Conservation (phyloP, 2,888 invertebrate species). For the Neoaliturus tenellus region DNA sequence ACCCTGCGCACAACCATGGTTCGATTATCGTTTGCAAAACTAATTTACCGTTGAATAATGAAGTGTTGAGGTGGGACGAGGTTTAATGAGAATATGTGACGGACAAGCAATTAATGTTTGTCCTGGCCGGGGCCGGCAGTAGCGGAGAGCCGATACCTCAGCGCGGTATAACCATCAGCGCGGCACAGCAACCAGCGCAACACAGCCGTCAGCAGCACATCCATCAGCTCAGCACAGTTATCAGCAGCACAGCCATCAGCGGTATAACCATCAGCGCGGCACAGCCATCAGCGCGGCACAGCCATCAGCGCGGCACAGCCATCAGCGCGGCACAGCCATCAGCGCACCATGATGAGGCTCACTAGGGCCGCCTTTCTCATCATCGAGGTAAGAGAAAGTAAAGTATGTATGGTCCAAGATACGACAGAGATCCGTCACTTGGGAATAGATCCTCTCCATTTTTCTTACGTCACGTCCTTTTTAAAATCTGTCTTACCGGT, state of each 20-base stretch:
- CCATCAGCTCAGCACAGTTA: neutral
- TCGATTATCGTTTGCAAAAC: neutral
- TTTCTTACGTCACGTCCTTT: too few species aligned
- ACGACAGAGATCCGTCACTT: too few species aligned
- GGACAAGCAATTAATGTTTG: conserved; percentile 10
- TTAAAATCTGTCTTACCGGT: too few species aligned
- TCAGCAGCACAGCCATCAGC: too few species aligned
- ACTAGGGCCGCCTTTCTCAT: conserved; percentile 10
- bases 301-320: neutral
- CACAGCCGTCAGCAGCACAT: neutral
- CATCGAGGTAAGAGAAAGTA: neutral
- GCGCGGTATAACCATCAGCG: neutral
- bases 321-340: neutral
- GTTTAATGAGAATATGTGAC: conserved; percentile 12
- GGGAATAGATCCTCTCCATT: too few species aligned
- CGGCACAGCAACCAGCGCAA: neutral
- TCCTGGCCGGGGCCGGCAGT: neutral
- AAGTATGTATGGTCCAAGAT: too few species aligned
- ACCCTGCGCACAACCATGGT: neutral
- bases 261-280: neutral
- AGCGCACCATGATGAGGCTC: neutral
- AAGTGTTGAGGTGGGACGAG: conserved; percentile 7
- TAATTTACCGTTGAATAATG: neutral
- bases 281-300: neutral
- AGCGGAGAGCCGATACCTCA: neutral